Evolutionary conservation across 2,888 invertebrate genomes (phyloP), one percentile per base, ranked within the genome.

Genomic region (Lycaena phlaeas): DNA sequence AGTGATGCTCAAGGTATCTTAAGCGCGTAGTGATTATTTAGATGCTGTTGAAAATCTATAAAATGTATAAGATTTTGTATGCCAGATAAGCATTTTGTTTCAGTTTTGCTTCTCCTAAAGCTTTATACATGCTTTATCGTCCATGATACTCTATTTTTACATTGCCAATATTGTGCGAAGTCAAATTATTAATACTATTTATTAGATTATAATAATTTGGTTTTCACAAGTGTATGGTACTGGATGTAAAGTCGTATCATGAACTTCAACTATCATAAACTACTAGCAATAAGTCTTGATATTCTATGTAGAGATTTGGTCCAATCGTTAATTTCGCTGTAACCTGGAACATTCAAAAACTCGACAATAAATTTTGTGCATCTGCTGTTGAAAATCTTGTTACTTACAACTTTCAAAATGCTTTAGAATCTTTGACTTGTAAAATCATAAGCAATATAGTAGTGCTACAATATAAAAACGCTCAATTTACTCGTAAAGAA

Each of bases 1-100:
- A 81, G 77, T 72, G 64, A 78, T 77, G 82, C 82, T 84, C 82
- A 82, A 82, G 60, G 62, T 68, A 68, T 66, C 58, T 56, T 64
- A 82, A 82, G 79, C 74, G 64, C 64, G 72, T 82, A 81, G 78
- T 71, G 59, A 53, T 64, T 61, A 52, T 59, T 45, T 76, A 79
- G 75, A 71, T 64, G 75, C 77, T 72, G 73, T 69, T 72, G 52
- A 65, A 64, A 64, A 59, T 64, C 58, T 53, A 59, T 54, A 58
- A 57, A 50, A 36, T 42, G 47, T 50, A 68, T 69, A 68, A 65
- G 44, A 60, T 64, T 63, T 54, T 61, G 61, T 63, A 64, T 54
- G 66, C 77, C 81, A 77, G 78, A 56, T 58, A 57, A 66, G 77
- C 78, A 77, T 79, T 78, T 79, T 70, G 54, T 53, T 52, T 57